Evolutionary conservation across 2,888 invertebrate genomes (phyloP).

Genomic region (Colostygia pectinataria): DNA sequence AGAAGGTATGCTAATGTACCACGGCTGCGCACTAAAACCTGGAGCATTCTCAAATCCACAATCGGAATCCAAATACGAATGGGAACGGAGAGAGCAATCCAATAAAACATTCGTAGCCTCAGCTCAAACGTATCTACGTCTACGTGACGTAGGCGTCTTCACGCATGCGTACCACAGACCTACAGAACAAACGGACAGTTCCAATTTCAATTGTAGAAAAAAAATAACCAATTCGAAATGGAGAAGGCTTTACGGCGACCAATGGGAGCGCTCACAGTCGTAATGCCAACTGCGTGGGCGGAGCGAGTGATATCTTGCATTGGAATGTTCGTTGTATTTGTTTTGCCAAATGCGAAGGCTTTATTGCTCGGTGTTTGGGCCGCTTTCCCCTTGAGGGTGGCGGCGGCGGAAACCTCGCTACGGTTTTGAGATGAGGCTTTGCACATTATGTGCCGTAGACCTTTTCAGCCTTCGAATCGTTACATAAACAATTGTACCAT

Average conservation of each 20-base stretch:
- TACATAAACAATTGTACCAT: slow-evolving; percentile 43
- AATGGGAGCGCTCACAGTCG: slow-evolving; percentile 79
- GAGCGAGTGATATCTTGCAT: slow-evolving; percentile 83
- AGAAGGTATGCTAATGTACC: slow-evolving; percentile 11
- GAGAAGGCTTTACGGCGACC: slow-evolving; percentile 80
- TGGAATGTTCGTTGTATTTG: slow-evolving; percentile 83
- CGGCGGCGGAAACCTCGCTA: slow-evolving; percentile 72
- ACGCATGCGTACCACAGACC: slow-evolving; percentile 72
- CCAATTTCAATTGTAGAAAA: slow-evolving; percentile 82
- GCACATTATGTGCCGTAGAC: slow-evolving; percentile 73
- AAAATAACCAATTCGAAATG: slow-evolving; percentile 82
- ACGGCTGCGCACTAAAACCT: slow-evolving; percentile 69
- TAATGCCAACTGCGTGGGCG: slow-evolving; percentile 83
- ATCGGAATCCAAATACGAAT: slow-evolving; percentile 75
- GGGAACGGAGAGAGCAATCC: slow-evolving; percentile 72
- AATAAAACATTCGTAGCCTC: slow-evolving; percentile 78
- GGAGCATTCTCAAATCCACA: slow-evolving; percentile 64
- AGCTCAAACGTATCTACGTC: slow-evolving; percentile 75
- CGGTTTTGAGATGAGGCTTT: slow-evolving; percentile 70
- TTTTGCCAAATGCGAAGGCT: slow-evolving; percentile 80
- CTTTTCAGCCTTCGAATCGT: slow-evolving; percentile 55
- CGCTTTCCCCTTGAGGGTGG: slow-evolving; percentile 78
- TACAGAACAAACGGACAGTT: slow-evolving; percentile 77
- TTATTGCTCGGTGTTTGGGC: slow-evolving; percentile 78
- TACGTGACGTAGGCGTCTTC: slow-evolving; percentile 78